Base-by-base conservation (phyloP, 1,140 invertebrate genomes). In the Maconellicoccus hirsutus region DNA sequence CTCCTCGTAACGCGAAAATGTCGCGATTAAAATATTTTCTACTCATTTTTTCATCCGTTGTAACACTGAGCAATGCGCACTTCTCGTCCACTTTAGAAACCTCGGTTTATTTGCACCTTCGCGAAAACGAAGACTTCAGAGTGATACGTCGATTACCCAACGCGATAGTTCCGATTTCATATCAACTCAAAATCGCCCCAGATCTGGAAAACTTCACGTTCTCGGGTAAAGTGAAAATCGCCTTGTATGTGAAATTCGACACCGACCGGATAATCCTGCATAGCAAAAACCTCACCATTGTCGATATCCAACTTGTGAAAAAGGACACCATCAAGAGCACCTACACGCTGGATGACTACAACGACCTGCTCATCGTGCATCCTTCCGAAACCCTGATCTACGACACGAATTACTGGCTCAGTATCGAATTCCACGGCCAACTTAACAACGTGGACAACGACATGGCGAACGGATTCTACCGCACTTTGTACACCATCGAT, bases 131-230 rank as follows among this genome's bases (percentile, higher is more conserved):
- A n/a, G n/a, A n/a, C n/a, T n/a, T n/a, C n/a, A n/a, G n/a, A n/a
- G n/a, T n/a, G n/a, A 59, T 52, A 14, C 84, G 88, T 77, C 81
- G 87, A 25, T 80, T 92, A 25, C 87, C 88, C 0, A 81, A 78
- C 1, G 80, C 82, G 74, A 79, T 91, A 19, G 76, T 80, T 2
- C 89, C 90, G 0, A 77, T 79, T 10, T 85, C 89, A 76, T 92
- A 92, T 75, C 83, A 84, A 71, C 74, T 92, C 8, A 79, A 81
- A 16, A 79, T 92, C 0, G 73, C 82, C 0, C 84, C 85, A 7
- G 80, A 85, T 75, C 75, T 87, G 6, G 78, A 85, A n/a, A 80
- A 22, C 19, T 87, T 86, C 74, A 81, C 79, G 27, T 88, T 87
- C 76, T 76, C 77, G n/a, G 89, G 88, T 19, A 8, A 22, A 25